Evolutionary conservation across 2,113 vertebrate species (phyloP), one percentile per base, ranked within the genome.

Genomic region (Macquaria australasica): DNA sequence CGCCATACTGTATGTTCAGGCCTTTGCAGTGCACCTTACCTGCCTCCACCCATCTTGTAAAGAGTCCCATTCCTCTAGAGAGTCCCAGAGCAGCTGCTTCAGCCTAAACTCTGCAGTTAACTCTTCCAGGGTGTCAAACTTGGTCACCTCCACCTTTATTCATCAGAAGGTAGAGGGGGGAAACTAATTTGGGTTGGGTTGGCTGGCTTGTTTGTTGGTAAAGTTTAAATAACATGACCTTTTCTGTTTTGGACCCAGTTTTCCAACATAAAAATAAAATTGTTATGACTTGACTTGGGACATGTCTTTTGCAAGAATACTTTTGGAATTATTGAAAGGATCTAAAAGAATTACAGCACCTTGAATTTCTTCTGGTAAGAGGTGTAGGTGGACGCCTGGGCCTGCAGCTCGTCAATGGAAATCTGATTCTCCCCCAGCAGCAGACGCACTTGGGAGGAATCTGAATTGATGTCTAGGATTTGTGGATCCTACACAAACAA

Each of bases 361-460:
- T 97, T 96, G 77, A 98, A 97, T 85, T 95, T 96, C 87, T 96
- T 97, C 90, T 98, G 96, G 86, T 96, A 97, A 21, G 95, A 96
- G 84, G 90, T 96, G 78, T 95, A 97, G 23, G 94, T 89, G 70
- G 96, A 96, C 23, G 96, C 96, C n/a, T 94, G 93, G 63, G 88
- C 92, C 71, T 97, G 97, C 72, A 98, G 91, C 82, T 97, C 96
- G 63, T 97, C 95, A n/a, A 97, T 68, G 51, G 95, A 88, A 39
- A 83, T 72, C 21, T 97, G 96, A 72, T 97, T 90, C 1, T 96
- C 96, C 6, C 8, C 79, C 41, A 98, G 86, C 64, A 95, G 85
- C 39, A 71, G 1, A 72, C 89, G 96, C 59, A 97, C 90, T 88
- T 95, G 87, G 0, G 91, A 88, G 72, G 93, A 87, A 76, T 98